Percentiles rank a stretch among this genome's conserved stretches.
Conservation (phyloP, 1,140 invertebrate genomes). For the Drosophila parabipectinata region DNA sequence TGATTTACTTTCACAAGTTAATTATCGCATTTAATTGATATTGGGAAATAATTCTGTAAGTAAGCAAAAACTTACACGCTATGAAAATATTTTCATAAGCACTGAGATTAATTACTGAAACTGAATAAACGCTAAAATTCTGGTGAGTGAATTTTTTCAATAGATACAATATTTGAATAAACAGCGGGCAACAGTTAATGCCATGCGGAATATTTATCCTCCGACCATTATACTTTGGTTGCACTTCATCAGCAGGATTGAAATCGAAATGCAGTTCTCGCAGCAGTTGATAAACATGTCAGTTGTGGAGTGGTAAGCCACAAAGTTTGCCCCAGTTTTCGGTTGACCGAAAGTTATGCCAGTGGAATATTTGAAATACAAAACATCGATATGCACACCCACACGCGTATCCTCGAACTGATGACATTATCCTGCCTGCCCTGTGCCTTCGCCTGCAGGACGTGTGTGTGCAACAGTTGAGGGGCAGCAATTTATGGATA, state of each 20-base stretch:
- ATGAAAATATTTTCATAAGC: constrained; percentile 40
- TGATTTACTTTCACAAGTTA: constrained; percentile 11
- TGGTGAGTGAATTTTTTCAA: constrained; percentile 2
- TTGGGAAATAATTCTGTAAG: constrained; percentile 18
- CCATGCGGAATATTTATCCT: constrained; percentile 12
- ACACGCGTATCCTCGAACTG: constrained; percentile 21
- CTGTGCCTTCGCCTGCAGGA: background rate
- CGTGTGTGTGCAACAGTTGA: constrained; percentile 45
- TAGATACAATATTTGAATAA: constrained; percentile 18
- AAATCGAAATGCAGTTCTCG: constrained; percentile 18
- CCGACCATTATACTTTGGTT: background rate
- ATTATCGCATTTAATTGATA: constrained; percentile 15
- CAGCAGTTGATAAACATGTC: constrained; percentile 49
- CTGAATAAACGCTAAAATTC: constrained; percentile 32
- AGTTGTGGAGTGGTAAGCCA: constrained; percentile 29
- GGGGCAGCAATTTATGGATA: constrained; percentile 47
- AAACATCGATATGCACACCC: constrained; percentile 21
- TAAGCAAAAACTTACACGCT: constrained; percentile 24
- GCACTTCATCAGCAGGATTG: constrained; percentile 9
- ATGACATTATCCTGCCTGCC: constrained; percentile 41
- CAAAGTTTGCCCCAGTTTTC: constrained; percentile 50
- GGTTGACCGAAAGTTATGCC: constrained; percentile 42
- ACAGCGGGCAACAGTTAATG: constrained; percentile 14
- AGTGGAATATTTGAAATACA: constrained; percentile 34
- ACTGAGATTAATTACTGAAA: constrained; percentile 30